Evolutionary conservation across 1,140 invertebrate genomes (phyloP), one percentile per base, ranked within the genome.

Genomic region (Drosophila pandora): DNA sequence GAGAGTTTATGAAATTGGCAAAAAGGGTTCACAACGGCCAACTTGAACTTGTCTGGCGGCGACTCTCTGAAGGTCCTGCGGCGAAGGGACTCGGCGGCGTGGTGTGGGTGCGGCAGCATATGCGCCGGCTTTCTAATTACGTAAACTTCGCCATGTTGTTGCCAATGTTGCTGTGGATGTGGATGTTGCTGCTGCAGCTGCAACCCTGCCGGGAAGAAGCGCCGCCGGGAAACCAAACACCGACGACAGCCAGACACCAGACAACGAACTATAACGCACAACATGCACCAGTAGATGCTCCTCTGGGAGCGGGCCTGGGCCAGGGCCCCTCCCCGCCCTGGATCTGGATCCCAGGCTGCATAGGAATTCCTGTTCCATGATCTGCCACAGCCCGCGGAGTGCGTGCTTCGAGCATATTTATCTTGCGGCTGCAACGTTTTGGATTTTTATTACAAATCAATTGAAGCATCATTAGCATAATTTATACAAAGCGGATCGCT

Each of bases 401-500:
- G 90, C 90, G 90, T 91, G 90, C 63, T 79, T 73, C 34, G 55
- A 56, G 84, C 79, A 85, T 91, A 91, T 91, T 90, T 90, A 91
- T 91, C 90, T 91, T 91, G 65, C 76, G 76, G 70, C 65, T 70
- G 76, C 67, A 76, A 61, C 74, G 72, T 71, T 87, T 77, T 79
- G 79, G 74, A 90, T 90, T 91, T 91, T 90, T 91, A 91, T 91
- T 91, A 91, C 90, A 91, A 91, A 91, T 91, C 90, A 91, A 91
- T 91, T 91, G 90, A 88, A 91, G 87, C 79, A 88, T 91, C 90
- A 91, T 91, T 91, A 91, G 82, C 90, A 91, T 91, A 91, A 91
- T 91, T 91, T 91, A 91, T 91, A 91, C 90, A 91, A 91, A 91
- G 90, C 87, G 88, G 34, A 76, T 90, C 70, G 82, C 81, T 91